These are phyloP conservation scores for Poecilia gillii DNA, from an alignment of 2,797 vertebrate species.

Conservation along the genomic window DNA sequence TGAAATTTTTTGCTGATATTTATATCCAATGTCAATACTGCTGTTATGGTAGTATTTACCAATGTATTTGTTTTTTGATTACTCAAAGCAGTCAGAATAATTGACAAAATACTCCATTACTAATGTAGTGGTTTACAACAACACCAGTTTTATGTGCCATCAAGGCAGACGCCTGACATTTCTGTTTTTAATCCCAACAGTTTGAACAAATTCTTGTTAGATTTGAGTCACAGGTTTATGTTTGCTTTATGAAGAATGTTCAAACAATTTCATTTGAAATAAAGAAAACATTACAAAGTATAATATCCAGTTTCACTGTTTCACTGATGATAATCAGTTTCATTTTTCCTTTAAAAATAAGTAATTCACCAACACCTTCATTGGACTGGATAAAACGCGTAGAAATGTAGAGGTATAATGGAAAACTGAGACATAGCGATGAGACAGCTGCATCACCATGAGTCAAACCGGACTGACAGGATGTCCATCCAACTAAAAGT, in stretches of 20 bases:
- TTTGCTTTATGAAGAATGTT: not conserved
- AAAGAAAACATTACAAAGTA: no score
- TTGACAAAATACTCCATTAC: no score
- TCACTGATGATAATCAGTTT: no score
- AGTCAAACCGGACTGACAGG: not conserved
- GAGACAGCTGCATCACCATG: not conserved
- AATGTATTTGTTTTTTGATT: no score
- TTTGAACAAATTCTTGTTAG: not conserved
- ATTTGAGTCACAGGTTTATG: not conserved
- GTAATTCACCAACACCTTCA: not conserved
- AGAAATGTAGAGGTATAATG: not conserved
- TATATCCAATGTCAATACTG: no score
- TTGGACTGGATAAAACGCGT: not conserved
- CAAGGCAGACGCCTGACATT: conserved; percentile 19
- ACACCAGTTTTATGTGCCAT: not conserved
- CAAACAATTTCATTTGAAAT: not conserved
- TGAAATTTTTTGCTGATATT: no score
- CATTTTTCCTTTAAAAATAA: no score
- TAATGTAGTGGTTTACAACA: no score
- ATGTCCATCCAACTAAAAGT: not conserved
- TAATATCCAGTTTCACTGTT: no score
- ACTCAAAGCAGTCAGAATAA: no score
- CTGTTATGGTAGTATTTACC: no score
- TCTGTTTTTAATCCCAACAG: not conserved
- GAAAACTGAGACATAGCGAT: not conserved